phyloP scores from a whole-genome alignment of 2,888 invertebrate genomes.

The Epinotia nisella region DNA sequence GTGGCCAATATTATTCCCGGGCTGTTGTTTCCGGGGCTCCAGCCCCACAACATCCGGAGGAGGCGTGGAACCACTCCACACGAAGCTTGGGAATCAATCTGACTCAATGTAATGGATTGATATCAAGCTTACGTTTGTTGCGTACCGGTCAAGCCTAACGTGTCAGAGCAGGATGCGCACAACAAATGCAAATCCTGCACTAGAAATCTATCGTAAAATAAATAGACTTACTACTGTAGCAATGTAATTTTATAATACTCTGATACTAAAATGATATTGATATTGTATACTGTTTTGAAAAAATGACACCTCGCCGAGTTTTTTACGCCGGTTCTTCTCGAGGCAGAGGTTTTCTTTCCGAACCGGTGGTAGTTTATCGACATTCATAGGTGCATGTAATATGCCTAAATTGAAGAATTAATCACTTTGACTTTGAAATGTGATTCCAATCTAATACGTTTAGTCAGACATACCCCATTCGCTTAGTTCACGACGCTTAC shows the following conservation, averaged over 20 bases:
- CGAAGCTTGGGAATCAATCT: background rate
- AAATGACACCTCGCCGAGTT: too few relatives aligned
- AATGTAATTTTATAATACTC: too few relatives aligned
- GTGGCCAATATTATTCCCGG: background rate
- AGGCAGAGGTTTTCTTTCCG: too few relatives aligned
- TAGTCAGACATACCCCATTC: background rate
- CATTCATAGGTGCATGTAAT: too few relatives aligned
- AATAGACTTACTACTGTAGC: too few relatives aligned
- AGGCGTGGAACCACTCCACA: background rate
- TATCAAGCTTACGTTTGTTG: background rate
- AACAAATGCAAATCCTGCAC: background rate
- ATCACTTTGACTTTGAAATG: too few relatives aligned
- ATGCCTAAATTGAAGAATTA: too few relatives aligned
- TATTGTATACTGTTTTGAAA: too few relatives aligned
- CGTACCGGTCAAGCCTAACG: background rate
- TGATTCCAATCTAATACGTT: background rate
- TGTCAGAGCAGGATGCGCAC: background rate
- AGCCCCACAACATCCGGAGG: slow-evolving; percentile 7
- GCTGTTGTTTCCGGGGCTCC: slow-evolving; percentile 19
- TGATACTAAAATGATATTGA: too few relatives aligned
- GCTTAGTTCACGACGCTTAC: background rate
- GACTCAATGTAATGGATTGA: background rate
- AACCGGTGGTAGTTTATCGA: too few relatives aligned
- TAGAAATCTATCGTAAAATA: too few relatives aligned
- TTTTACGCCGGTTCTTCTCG: too few relatives aligned